Base-by-base conservation (phyloP, 1,140 invertebrate genomes). In the Tetragonula clypearis region DNA sequence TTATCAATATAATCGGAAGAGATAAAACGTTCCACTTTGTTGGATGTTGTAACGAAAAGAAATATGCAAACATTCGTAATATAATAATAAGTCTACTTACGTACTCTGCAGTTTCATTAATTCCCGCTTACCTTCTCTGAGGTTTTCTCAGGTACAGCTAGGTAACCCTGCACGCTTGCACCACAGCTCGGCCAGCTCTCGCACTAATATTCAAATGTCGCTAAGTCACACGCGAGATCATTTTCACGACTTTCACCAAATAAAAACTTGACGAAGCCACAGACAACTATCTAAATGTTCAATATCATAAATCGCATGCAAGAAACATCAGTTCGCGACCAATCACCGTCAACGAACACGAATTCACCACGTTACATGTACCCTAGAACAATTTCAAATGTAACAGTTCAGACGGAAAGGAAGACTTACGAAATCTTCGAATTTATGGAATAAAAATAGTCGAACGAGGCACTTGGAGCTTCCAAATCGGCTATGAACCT, bases 161-260 rank as follows among this genome's bases (percentile, higher is more conserved):
- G 56, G 19, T 69, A 2, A 9, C 14, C 0, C 69, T 55, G 86
- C 17, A 55, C 26, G 41, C 76, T 88, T 23, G 86, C 60, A 77
- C 26, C 87, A 5, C 15, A 4, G 2, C n/a, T 15, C 49, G 72
- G 23, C 6, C 0, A 4, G 55, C 60, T 12, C 53, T 14, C 2
- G 53, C n/a, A 80, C 12, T 15, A 58, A 68, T 3, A 58, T 62
- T 60, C 35, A 8, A 82, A 82, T 56, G 21, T 41, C 60, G 55
- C n/a, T 58, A 55, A 80, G 35, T 71, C 58, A 77, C 14, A 72
- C 74, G 2, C 6, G 1, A 60, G 35, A 58, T 60, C 4, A 11
- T 35, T 35, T 14, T 17, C 4, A n/a, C 9, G 35, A 66, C 53
- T 87, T 60, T 84, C 78, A 55, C 35, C 17, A 8, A 55, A 65